Evolutionary conservation across 2,888 invertebrate species (phyloP).

Genomic region (Synanthedon myopaeformis): DNA sequence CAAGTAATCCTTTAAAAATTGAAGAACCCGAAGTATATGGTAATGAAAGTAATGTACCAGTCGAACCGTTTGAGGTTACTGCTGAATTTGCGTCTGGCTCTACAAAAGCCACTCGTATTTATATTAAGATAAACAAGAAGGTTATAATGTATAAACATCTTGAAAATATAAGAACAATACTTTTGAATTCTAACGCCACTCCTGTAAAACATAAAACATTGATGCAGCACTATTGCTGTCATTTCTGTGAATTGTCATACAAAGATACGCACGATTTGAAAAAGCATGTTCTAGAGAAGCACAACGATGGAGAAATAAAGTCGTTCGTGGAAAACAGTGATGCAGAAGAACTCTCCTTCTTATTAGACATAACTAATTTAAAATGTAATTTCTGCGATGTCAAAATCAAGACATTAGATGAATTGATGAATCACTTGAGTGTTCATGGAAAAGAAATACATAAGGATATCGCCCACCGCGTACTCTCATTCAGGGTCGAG

Average conservation of each 20-base stretch:
- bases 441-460: conserved; percentile 32
- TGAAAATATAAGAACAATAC: too few relatives aligned
- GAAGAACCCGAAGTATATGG: too few relatives aligned
- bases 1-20: not conserved
- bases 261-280: not conserved
- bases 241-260: not conserved
- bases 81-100: too few relatives aligned
- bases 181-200: too few relatives aligned
- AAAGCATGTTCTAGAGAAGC: conserved; percentile 1
- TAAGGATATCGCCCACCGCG: conserved; percentile 40
- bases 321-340: conserved; percentile 13
- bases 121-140: too few relatives aligned
- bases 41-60: too few relatives aligned
- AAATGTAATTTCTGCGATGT: conserved; percentile 31
- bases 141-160: too few relatives aligned
- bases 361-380: conserved; percentile 38
- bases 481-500: conserved; percentile 29
- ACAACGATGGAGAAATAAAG: conserved; percentile 7
- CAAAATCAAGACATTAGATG: conserved; percentile 22
- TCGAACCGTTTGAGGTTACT: too few relatives aligned
- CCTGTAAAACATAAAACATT: too few relatives aligned
- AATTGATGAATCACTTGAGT: conserved; percentile 35
- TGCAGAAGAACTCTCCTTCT: conserved; percentile 33
- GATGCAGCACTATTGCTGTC: not conserved
- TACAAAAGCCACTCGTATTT: too few relatives aligned